Evolutionary conservation across 2,113 vertebrate genomes (phyloP), one percentile per base, ranked within the genome.

Genomic region (Myiopsitta monachus): DNA sequence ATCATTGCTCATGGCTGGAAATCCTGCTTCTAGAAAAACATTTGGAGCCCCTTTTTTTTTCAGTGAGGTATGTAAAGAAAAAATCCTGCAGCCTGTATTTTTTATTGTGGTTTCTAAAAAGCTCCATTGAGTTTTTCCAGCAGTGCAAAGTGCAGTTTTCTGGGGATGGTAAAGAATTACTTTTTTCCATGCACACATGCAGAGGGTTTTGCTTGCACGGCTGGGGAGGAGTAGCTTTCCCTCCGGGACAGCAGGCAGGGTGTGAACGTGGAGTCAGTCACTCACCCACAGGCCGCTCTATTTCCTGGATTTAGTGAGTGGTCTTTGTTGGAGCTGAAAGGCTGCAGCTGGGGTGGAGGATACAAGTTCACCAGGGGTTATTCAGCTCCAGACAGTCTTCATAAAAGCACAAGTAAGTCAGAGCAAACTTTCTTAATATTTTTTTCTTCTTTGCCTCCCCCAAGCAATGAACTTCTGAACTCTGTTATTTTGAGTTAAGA

Each of bases 271-370:
- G 85, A 68, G 51, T 88, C 88, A 87, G 87, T 64, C 95, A 46
- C 91, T 90, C 81, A 78, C 93, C 64, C 76, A 95, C 90, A 73
- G 87, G 77, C 75, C 43, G 55, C 93, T 77, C 88, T 1, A 27
- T 85, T 98, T 98, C 97, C 95, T 94, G 92, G 94, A 85, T 92
- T 95, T 93, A 97, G 96, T 74, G 95, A 83, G 81, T 68, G 87
- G 78, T 87, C 96, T 91, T 94, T 95, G 92, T 96, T 93, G 97
- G 96, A 92, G 96, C 96, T 96, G 97, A 98, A 95, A 97, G 92
- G 84, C 97, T 96, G 93, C 98, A 98, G 98, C 98, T 98, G 98
- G 96, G 96, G 91, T 94, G 88, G 92, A 98, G 96, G 95, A 94
- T 88, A 51, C 33, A 73, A 97, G 97, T 97, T 98, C 97, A 97